Base-by-base conservation (phyloP, 2,113 vertebrate species). In the Balaeniceps rex region DNA sequence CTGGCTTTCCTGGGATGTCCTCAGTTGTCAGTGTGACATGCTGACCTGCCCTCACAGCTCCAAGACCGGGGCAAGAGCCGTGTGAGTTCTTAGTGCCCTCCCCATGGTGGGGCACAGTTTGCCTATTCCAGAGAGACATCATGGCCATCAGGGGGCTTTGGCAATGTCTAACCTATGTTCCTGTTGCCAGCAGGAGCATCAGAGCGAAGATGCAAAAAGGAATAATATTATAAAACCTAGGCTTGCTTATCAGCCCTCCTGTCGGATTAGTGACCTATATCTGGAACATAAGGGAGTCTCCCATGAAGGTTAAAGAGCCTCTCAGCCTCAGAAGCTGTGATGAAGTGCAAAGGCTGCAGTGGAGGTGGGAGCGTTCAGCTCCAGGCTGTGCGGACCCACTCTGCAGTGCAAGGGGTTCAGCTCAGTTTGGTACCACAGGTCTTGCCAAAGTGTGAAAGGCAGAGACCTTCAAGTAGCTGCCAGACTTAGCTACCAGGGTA, bases 391-490 rank as follows among this genome's bases (percentile, higher is more conserved):
- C 1, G 2, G 36, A 60, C 19, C 14, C 42, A 24, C 19, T 38
- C 38, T 1, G 0, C 2, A 2, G n/a, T 87, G 13, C 1, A 3
- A 63, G 19, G 14, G 21, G 18, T 68, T 77, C 79, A 25, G 11
- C 46, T 70, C 76, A 14, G 7, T 11, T 84, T 5, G 2, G 21
- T 7, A 8, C 58, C 36, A 6, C 12, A 1, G 2, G 1, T 14
- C 38, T 21, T 88, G 44, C 44, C 47, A 6, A 44, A 66, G 4
- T 11, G 42, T 16, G 51, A 72, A 66, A 69, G 49, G 34, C 15
- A 57, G 23, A 12, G 2, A 46, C 12, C 46, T 13, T 55, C 2
- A 1, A 40, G 85, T 0, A 55, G 36, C 51, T 76, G 55, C 68
- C 71, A 85, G 58, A 28, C 38, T 75, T 42, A 14, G 72, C 80